Evolutionary conservation across 2,888 invertebrate genomes (phyloP), one percentile per base, ranked within the genome.

Genomic region (Mechanitis mazaeus): DNA sequence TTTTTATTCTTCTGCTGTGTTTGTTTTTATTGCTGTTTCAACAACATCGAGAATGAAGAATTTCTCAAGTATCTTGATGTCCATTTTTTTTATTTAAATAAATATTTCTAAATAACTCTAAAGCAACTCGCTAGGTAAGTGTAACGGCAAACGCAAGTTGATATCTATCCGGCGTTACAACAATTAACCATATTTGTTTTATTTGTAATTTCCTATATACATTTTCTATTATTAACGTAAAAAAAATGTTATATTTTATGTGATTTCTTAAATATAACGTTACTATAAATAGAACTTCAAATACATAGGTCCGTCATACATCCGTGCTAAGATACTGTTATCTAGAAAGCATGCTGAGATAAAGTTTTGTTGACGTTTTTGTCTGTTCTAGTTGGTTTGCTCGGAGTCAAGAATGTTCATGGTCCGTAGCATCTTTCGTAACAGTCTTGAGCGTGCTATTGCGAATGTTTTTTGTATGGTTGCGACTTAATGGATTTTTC

Each of bases 361-460:
- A 75, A 77, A 75, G 76, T 74, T 75, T 78, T 75, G 74, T 80
- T 77, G 80, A 75, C 74, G 84, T 86, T 87, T 86, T 87, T 85
- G 81, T 84, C 73, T 46, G 77, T 75, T 77, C 77, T 75, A 77
- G 77, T 78, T 77, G 74, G 80, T 80, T 83, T 82, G 85, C 80
- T 81, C 81, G 75, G 76, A 77, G 79, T 75, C 76, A 77, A 80
- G 87, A 89, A 90, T 90, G 87, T 90, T 90, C 80, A 89, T 87
- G 90, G 79, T 88, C 83, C 79, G 80, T 72, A 72, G 87, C 79
- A 68, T 81, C 85, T 87, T 89, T 89, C 87, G 89, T 87, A 90
- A 90, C 87, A 87, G 82, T 83, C 79, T 82, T 79, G 78, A 78
- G 75, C 80, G 81, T 81, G 80, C 83, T 81, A 83, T 85, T 88